Conservation (phyloP, 2,797 vertebrate species). For the Rhincodon typus region DNA sequence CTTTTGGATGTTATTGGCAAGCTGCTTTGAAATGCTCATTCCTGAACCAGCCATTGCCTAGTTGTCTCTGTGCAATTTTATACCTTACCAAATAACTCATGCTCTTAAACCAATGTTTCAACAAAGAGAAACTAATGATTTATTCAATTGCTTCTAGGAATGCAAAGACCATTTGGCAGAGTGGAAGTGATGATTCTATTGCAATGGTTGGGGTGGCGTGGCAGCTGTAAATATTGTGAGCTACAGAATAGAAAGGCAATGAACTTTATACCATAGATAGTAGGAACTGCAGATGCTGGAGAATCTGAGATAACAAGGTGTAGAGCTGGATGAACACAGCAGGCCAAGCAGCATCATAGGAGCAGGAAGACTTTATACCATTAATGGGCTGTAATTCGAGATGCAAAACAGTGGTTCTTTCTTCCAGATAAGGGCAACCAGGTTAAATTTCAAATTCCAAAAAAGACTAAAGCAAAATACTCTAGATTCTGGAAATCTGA, state of each 20-base stretch:
- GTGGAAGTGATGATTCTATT: too few relatives aligned
- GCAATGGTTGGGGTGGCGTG: too few relatives aligned
- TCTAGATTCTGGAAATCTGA: too few relatives aligned
- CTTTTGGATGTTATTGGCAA: background rate
- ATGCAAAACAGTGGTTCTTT: background rate
- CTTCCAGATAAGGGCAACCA: background rate
- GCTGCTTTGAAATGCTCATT: background rate
- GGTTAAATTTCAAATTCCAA: background rate
- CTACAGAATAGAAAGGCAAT: background rate
- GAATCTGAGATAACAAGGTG: too few relatives aligned
- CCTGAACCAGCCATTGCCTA: background rate
- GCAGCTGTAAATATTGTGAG: background rate
- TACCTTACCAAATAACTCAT: background rate
- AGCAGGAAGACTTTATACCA: too few relatives aligned
- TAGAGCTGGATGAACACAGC: too few relatives aligned
- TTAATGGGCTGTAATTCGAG: too few relatives aligned
- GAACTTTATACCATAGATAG: background rate
- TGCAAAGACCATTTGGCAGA: too few relatives aligned
- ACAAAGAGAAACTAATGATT: background rate
- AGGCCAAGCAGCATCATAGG: too few relatives aligned
- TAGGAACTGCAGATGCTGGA: too few relatives aligned
- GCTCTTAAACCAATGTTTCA: background rate
- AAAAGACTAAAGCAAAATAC: background rate
- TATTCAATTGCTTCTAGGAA: background rate
- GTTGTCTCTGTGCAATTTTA: background rate